A percentile compares a stretch with the other conserved stretches of the same genome.
phyloP scores from a whole-genome alignment of 1,140 invertebrate species.

The Drosophila kepulauana region DNA sequence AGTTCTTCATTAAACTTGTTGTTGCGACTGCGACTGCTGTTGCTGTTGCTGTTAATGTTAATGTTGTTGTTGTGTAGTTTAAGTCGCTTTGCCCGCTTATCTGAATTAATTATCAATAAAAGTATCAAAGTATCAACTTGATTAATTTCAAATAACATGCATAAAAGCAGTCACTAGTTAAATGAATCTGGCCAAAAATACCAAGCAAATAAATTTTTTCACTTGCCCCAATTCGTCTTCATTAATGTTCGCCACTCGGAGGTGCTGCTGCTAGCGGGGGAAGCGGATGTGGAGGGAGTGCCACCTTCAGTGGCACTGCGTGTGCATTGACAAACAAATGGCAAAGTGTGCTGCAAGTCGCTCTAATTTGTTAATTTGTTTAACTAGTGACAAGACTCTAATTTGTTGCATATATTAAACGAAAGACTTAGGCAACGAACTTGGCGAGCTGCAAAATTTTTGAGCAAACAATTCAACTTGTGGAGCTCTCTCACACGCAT shows the following conservation, averaged over 20 bases:
- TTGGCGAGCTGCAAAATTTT: conserved; percentile 23
- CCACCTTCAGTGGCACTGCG: conserved; percentile 5
- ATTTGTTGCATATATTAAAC: conserved; percentile 54
- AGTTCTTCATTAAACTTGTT: conserved; percentile 38
- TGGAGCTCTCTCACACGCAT: conserved; percentile 45
- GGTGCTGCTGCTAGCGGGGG: conserved; percentile 3
- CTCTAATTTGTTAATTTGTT: conserved; percentile 62
- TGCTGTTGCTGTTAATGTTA: not conserved
- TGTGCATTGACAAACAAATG: conserved; percentile 52
- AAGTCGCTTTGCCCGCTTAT: conserved; percentile 62
- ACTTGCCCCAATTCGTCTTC: conserved; percentile 65
- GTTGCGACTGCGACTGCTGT: conserved; percentile 4
- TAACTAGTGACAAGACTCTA: conserved; percentile 27
- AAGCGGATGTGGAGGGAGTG: not conserved
- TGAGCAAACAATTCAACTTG: conserved; percentile 23
- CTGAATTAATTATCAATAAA: conserved; percentile 77
- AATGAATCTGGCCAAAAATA: conserved; percentile 15
- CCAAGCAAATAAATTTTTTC: conserved; percentile 13
- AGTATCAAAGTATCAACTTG: conserved; percentile 56
- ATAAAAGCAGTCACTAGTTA: conserved; percentile 23
- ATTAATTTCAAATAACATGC: conserved; percentile 69
- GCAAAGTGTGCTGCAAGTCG: conserved; percentile 77
- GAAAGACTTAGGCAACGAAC: conserved; percentile 72
- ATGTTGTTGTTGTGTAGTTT: conserved; percentile 27
- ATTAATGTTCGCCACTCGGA: conserved; percentile 44